A percentile compares a stretch with the other conserved stretches of the same genome.
phyloP scores from a whole-genome alignment of 2,888 invertebrate genomes.

The Ganaspis brasiliensis region DNA sequence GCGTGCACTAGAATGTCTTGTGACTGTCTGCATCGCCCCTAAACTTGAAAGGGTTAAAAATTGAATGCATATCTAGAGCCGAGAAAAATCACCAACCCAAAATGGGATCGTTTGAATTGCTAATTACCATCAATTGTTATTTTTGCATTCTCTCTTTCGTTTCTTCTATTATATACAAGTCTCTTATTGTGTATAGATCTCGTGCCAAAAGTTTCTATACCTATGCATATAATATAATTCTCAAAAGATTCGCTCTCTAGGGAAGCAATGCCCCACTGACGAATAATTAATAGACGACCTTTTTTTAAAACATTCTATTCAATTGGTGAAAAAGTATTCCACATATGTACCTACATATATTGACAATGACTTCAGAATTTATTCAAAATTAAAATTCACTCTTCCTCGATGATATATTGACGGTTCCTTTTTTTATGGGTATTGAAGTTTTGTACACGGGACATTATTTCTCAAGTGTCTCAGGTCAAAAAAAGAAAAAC shows the following conservation, averaged over 20 bases:
- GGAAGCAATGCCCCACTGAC: not conserved
- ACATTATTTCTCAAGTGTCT: not conserved
- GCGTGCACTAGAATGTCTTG: not conserved
- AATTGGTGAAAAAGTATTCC: not conserved
- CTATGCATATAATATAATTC: slow-evolving; percentile 1
- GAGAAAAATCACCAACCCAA: slow-evolving; percentile 34
- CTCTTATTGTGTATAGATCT: slow-evolving; percentile 16
- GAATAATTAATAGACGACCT: slow-evolving; percentile 8
- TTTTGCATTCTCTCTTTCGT: slow-evolving; percentile 43
- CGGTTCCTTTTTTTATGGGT: not conserved
- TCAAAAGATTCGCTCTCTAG: slow-evolving; percentile 2
- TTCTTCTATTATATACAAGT: slow-evolving; percentile 46
- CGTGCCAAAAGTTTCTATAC: not conserved
- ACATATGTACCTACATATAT: not conserved
- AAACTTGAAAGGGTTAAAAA: slow-evolving; percentile 57
- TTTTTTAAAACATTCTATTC: slow-evolving; percentile 2
- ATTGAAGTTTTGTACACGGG: not conserved
- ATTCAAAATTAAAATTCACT: slow-evolving; percentile 7
- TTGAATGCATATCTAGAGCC: slow-evolving; percentile 52
- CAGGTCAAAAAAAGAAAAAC: not conserved
- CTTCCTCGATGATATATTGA: slow-evolving; percentile 2
- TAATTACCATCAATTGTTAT: slow-evolving; percentile 52
- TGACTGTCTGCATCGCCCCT: slow-evolving; percentile 36
- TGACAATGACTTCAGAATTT: not conserved
- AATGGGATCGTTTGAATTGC: slow-evolving; percentile 58